Evolutionary conservation across 2,888 invertebrate species (phyloP).

Genomic region (Nowickia ferox): DNA sequence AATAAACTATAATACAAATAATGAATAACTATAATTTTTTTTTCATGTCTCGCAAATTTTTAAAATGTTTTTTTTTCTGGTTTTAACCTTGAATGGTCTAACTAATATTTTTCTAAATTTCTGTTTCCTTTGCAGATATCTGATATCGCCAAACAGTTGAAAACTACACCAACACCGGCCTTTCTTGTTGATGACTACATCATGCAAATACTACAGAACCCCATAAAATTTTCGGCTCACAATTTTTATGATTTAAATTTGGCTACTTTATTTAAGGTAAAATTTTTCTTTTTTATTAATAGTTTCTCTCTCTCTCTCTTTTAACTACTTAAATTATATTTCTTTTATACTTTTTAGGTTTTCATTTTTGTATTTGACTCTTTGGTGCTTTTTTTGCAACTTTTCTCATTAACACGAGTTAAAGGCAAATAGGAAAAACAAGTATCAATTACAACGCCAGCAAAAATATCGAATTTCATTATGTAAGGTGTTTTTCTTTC

Average conservation of each 20-base stretch:
- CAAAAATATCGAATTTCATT: constrained; percentile 26
- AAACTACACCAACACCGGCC: constrained; percentile 36
- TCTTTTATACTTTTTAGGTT: constrained; percentile 70
- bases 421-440: constrained; percentile 2
- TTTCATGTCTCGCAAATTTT: too few relatives aligned
- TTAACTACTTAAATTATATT: neutral
- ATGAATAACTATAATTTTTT: too few relatives aligned
- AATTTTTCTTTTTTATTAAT: neutral
- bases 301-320: neutral
- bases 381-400: constrained; percentile 52
- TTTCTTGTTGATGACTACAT: constrained; percentile 73
- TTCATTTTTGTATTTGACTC: constrained; percentile 75
- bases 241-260: constrained; percentile 76
- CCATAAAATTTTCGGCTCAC: constrained; percentile 74
- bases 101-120: neutral
- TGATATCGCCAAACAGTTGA: constrained; percentile 36
- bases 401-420: constrained; percentile 40
- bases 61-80: too few relatives aligned
- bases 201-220: constrained; percentile 76
- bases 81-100: too few relatives aligned
- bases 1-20: too few relatives aligned
- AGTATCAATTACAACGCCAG: neutral
- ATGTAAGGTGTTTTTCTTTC: constrained; percentile 24
- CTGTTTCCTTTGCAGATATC: constrained; percentile 6
- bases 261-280: constrained; percentile 69